phyloP scores from a whole-genome alignment of 2,888 invertebrate genomes.

The Romanomermis culicivorax region DNA sequence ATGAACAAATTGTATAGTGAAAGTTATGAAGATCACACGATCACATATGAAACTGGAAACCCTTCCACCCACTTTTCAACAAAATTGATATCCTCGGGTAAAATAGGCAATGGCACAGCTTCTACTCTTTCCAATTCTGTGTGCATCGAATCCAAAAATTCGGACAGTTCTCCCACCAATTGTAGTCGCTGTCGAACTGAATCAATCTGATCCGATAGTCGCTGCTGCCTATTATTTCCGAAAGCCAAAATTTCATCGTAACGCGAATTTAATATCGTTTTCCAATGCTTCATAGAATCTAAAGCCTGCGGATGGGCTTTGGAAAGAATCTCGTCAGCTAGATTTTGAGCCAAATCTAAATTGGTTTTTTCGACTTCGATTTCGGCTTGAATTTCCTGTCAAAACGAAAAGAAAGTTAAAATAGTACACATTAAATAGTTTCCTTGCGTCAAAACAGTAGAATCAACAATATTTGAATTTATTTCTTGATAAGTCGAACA shows the following conservation, averaged over 20 bases:
- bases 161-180: conserved; percentile 69
- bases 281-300: conserved; percentile 96
- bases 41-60: too few species aligned
- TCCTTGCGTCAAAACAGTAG: too few species aligned
- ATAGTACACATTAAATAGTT: too few species aligned
- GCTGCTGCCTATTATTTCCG: conserved; percentile 51
- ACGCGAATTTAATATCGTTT: conserved; percentile 77
- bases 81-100: conserved; percentile 67
- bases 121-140: conserved; percentile 58
- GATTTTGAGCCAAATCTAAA: conserved; percentile 59
- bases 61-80: conserved; percentile 49
- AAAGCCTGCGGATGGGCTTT: conserved; percentile 92
- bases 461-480: too few species aligned
- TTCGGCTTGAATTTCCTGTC: conserved; percentile 34
- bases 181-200: conserved; percentile 60
- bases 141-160: conserved; percentile 76
- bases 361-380: conserved; percentile 59
- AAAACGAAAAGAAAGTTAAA: neutral
- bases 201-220: conserved; percentile 56
- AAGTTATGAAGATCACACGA: too few species aligned
- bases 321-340: conserved; percentile 66
- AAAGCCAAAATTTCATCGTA: conserved; percentile 39
- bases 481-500: too few species aligned
- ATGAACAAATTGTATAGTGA: neutral
- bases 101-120: conserved; percentile 63